Evolutionary conservation across 2,113 vertebrate genomes (phyloP).

Genomic region (Alexandromys fortis): DNA sequence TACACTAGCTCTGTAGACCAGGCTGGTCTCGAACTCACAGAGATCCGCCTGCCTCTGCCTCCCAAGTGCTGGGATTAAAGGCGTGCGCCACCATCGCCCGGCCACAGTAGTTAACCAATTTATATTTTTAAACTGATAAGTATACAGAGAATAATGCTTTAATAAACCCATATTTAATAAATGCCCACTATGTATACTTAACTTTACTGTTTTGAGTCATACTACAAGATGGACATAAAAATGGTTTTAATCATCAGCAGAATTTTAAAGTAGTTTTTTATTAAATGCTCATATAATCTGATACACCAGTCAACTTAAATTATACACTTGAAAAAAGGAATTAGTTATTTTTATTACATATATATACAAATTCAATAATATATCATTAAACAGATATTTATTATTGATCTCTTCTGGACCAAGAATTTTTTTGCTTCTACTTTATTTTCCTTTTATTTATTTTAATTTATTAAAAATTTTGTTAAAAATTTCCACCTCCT

Average conservation of each 20-base stretch:
- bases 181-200: background rate
- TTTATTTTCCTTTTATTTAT: no score
- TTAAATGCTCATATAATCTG: background rate
- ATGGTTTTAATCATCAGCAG: background rate
- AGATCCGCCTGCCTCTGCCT: no score
- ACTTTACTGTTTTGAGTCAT: background rate
- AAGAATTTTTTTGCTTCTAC: no score
- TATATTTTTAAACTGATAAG: background rate
- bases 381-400: slow-evolving; percentile 27
- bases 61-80: no score
- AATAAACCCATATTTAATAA: background rate
- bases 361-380: background rate
- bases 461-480: no score
- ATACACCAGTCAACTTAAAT: background rate
- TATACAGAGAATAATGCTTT: slow-evolving; percentile 2
- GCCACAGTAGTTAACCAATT: background rate
- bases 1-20: no score
- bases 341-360: background rate
- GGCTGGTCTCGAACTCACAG: no score
- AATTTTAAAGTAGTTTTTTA: slow-evolving; percentile 45
- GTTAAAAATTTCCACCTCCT: no score
- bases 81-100: no score
- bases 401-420: background rate
- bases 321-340: background rate
- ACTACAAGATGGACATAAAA: background rate